A percentile compares a stretch with the other conserved stretches of the same genome.
Evolutionary conservation across 2,888 invertebrate genomes (phyloP).

Genomic region (Parapristionchus giblindavisi): DNA sequence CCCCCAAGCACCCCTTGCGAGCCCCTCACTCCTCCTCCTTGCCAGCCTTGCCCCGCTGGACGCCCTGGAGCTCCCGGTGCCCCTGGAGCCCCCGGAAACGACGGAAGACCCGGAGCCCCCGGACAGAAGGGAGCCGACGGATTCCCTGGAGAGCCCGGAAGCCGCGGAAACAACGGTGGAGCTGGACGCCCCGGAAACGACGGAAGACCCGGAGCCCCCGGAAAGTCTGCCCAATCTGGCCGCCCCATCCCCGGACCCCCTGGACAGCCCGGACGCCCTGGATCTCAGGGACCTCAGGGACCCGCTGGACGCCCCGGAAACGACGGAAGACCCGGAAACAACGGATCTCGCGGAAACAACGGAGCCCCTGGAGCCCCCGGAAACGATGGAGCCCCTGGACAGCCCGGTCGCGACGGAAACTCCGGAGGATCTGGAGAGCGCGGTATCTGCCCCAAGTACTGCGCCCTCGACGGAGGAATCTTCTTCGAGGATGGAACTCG

Average conservation of each 20-base stretch:
- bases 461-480: conserved; percentile 36
- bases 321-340: conserved; percentile 37
- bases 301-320: conserved; percentile 75
- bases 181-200: conserved; percentile 55
- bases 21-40: conserved; percentile 34
- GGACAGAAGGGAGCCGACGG: conserved; percentile 57
- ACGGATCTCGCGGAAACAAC: conserved; percentile 43
- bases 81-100: conserved; percentile 56
- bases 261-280: conserved; percentile 34
- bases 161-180: conserved; percentile 47
- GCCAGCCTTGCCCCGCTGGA: conserved; percentile 46
- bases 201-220: conserved; percentile 44
- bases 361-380: conserved; percentile 48
- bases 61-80: conserved; percentile 52
- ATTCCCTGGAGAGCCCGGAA: conserved; percentile 55
- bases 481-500: conserved; percentile 36
- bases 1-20: conserved; percentile 33
- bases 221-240: conserved; percentile 8
- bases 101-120: conserved; percentile 51
- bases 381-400: conserved; percentile 44
- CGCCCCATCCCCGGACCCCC: conserved; percentile 24
- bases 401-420: conserved; percentile 45
- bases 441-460: conserved; percentile 44
- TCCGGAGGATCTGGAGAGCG: conserved; percentile 47
- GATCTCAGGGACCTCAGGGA: conserved; percentile 38